Base-by-base conservation (phyloP, 1,140 invertebrate species). In the Pseudomyrmex flavicornis region DNA sequence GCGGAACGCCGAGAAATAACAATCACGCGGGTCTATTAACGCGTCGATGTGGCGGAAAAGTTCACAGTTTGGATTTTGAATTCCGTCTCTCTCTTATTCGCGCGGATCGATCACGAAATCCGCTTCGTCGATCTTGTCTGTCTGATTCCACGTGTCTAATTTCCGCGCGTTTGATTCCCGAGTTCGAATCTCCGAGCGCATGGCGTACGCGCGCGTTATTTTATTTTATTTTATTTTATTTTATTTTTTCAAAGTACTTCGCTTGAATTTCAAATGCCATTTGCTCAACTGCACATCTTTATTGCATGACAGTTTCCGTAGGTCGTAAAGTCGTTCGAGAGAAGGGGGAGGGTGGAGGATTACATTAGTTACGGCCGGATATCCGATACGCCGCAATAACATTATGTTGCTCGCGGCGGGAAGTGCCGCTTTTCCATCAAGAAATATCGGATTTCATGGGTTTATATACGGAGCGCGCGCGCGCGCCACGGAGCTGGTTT, bases 231-330 rank as follows among this genome's bases (percentile, higher is more conserved):
- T 35, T 5, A 0, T 35, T 35, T 35, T 35, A 5, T 35, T 35
- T 35, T 35, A 5, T 35, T 35, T 26, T 35, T 5, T 35, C 17
- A 5, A 35, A 35, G 35, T n/a, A n/a, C 52, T 46, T 66, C 50
- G 54, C 61, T 88, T 66, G 85, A 88, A 87, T 87, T 58, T 58
- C 82, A 76, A 87, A 85, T 66, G 54, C 59, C 62, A 76, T 82
- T 88, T 88, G 77, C 75, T 59, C 63, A 84, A 82, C 65, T 54
- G 82, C 54, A 85, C 59, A 75, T 88, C 86, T 88, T 88, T 88
- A 87, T 87, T 80, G 82, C 82, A 88, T 80, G 86, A 87, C 74
- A 87, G 86, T 80, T 88, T 59, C 85, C 85, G 65, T 56, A 50
- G 15, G 46, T 87, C 86, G 83, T 88, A 88, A 88, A 88, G 75